A percentile compares a stretch with the other conserved stretches of the same genome.
These are phyloP conservation scores for Octodon degus DNA, from an alignment of 2,113 vertebrate genomes.

Conservation along the genomic window DNA sequence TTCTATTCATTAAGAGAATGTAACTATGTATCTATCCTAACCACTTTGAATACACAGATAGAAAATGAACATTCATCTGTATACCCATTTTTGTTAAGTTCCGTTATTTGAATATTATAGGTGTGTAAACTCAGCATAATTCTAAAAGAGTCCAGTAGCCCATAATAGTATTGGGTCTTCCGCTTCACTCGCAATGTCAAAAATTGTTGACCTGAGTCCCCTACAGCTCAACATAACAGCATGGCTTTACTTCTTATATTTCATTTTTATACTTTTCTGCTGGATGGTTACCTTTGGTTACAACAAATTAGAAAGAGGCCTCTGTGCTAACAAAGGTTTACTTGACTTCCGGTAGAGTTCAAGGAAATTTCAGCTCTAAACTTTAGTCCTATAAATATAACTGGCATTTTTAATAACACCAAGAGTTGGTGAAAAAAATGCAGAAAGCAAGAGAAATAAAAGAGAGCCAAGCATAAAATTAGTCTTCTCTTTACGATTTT, in stretches of 20 bases:
- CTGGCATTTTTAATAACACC: neutral
- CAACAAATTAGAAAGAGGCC: neutral
- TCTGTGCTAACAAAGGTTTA: neutral
- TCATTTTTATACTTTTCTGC: neutral
- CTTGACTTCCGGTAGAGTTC: neutral
- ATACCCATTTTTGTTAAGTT: no score
- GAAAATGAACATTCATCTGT: no score
- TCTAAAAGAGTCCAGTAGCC: no score
- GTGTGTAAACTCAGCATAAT: no score
- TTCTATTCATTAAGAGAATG: no score
- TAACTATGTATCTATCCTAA: no score
- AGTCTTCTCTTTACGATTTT: neutral
- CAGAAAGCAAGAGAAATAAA: neutral
- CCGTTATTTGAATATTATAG: no score
- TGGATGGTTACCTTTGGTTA: neutral
- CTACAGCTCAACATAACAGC: neutral
- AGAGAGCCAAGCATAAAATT: neutral
- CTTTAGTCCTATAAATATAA: neutral
- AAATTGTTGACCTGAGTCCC: no score
- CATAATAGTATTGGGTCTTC: no score
- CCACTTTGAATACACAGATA: no score
- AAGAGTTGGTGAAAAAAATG: neutral
- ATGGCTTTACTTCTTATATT: no score
- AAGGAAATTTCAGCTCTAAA: slow-evolving; percentile 2
- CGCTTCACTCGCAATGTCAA: no score